These are phyloP conservation scores for Malurus alboscapulatus DNA, from an alignment of 2,113 vertebrate genomes.

Conservation along the genomic window DNA sequence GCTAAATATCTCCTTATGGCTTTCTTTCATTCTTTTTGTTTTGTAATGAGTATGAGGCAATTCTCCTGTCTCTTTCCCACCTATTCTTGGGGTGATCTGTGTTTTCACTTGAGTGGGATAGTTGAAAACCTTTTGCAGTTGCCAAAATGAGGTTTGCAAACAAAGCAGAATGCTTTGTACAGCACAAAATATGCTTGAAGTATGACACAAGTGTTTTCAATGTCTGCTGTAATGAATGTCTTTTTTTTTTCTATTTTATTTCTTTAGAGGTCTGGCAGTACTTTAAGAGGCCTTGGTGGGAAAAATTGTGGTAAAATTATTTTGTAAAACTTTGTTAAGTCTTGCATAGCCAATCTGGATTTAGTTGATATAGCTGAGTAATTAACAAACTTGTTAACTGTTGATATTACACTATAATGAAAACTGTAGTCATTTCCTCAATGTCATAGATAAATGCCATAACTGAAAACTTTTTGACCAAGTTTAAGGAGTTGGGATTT, in stretches of 20 bases:
- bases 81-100: background rate
- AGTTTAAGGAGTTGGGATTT: background rate
- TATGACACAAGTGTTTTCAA: background rate
- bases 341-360: background rate
- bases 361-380: background rate
- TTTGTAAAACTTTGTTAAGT: background rate
- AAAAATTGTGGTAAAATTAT: background rate
- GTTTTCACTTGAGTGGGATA: background rate
- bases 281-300: background rate
- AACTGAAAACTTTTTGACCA: background rate
- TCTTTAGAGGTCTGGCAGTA: background rate
- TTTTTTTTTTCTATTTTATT: background rate
- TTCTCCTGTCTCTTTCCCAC: background rate
- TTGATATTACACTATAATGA: background rate
- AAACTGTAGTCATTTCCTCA: background rate
- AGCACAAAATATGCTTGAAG: background rate
- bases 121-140: background rate
- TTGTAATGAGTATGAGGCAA: background rate
- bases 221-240: background rate
- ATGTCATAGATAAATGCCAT: background rate
- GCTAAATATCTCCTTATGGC: background rate
- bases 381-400: background rate
- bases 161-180: background rate
- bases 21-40: background rate
- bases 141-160: background rate